Conservation (phyloP, 2,797 vertebrate genomes). For the Sebastes matsubarae region DNA sequence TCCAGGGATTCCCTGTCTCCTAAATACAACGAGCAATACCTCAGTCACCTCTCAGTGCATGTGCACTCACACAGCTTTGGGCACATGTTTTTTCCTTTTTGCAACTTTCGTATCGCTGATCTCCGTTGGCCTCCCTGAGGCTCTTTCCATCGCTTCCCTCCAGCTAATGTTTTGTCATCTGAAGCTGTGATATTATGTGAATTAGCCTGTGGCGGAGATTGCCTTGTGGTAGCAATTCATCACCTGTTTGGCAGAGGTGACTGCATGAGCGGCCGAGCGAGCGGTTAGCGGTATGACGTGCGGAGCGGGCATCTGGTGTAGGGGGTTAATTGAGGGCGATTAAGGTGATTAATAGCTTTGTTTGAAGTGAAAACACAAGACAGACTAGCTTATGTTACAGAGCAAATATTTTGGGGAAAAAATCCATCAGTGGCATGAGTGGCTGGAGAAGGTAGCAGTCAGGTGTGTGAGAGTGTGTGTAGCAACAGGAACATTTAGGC, state of each 20-base stretch:
- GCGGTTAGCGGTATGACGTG: constrained; percentile 70
- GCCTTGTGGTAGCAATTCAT: constrained; percentile 73
- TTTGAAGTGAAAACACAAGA: constrained; percentile 90
- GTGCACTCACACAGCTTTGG: constrained; percentile 8
- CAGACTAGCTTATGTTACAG: constrained; percentile 85
- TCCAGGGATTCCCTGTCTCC: constrained; percentile 7
- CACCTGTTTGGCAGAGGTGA: constrained; percentile 76
- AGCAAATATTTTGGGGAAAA: constrained; percentile 85
- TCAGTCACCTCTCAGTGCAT: neutral
- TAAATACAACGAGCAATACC: neutral
- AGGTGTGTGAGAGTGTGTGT: constrained; percentile 41
- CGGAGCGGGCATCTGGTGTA: constrained; percentile 74
- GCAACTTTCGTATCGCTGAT: constrained; percentile 16
- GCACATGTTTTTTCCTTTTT: neutral
- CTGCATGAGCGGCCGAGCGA: constrained; percentile 52
- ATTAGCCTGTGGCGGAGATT: constrained; percentile 68
- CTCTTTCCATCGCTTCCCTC: constrained; percentile 59
- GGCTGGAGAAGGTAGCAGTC: constrained; percentile 48
- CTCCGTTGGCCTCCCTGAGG: constrained; percentile 32
- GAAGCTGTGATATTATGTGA: constrained; percentile 72
- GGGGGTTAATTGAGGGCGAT: constrained; percentile 88
- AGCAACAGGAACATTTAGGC: constrained; percentile 26
- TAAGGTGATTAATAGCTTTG: constrained; percentile 89
- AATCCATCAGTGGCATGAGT: constrained; percentile 73
- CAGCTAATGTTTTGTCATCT: constrained; percentile 76